These are phyloP conservation scores for Amphiprion percula DNA, from an alignment of 2,113 vertebrate genomes.

Conservation along the genomic window DNA sequence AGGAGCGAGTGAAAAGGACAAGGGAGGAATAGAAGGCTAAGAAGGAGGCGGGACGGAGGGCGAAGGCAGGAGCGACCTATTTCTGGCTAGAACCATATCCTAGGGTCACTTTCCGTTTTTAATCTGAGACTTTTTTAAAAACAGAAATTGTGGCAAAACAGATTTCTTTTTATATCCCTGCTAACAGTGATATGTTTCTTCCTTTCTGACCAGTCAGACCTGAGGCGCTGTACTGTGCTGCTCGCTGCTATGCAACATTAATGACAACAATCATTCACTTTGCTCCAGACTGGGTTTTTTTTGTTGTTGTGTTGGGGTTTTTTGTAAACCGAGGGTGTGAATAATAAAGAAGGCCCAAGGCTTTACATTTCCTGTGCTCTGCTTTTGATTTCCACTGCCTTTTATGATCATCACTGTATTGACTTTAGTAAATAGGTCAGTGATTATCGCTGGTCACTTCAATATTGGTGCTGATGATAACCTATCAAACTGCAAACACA, in stretches of 20 bases:
- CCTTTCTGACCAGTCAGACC: conserved; percentile 36
- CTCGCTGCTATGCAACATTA: conserved; percentile 68
- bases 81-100: conserved; percentile 48
- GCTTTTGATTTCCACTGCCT: conserved; percentile 51
- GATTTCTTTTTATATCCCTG: conserved; percentile 54
- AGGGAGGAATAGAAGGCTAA: conserved; percentile 29
- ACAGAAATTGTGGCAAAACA: conserved; percentile 45
- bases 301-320: conserved; percentile 6
- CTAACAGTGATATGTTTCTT: conserved; percentile 63
- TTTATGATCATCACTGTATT: conserved; percentile 71
- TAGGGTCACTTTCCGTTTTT: conserved; percentile 69
- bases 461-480: conserved; percentile 72
- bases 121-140: conserved; percentile 30
- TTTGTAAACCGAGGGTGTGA: conserved; percentile 61
- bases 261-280: conserved; percentile 64
- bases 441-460: conserved; percentile 58
- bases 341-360: conserved; percentile 45
- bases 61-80: conserved; percentile 41
- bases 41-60: neutral
- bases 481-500: conserved; percentile 77
- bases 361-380: conserved; percentile 61
- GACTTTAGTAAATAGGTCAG: conserved; percentile 79
- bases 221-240: conserved; percentile 55
- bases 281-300: conserved; percentile 13
- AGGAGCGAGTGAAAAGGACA: conserved; percentile 39